A percentile compares a stretch with the other conserved stretches of the same genome.
Evolutionary conservation across 23 tunicate species (phyloP).

Genomic region (Halocynthia aurantium): DNA sequence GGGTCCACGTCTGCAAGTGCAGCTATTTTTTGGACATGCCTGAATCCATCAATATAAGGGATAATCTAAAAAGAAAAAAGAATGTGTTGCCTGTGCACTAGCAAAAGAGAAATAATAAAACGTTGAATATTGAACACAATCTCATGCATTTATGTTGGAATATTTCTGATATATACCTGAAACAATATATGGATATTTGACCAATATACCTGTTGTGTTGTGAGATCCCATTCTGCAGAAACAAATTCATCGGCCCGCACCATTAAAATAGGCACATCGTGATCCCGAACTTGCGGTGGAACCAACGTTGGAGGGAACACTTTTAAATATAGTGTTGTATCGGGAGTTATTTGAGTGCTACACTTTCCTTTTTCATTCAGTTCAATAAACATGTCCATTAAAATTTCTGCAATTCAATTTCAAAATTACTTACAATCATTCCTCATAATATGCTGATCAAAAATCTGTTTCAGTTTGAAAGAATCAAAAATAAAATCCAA

Average conservation of each 20-base stretch:
- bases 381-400: constrained; percentile 43
- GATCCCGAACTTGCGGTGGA: constrained; percentile 66
- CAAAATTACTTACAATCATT: background rate
- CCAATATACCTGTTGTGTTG: constrained; percentile 59
- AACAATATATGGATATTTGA: background rate
- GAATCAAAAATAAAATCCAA: no score
- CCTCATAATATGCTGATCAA: no score
- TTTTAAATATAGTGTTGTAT: constrained; percentile 76
- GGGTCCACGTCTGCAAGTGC: constrained; percentile 76
- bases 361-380: constrained; percentile 63
- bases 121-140: background rate
- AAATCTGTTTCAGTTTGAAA: no score
- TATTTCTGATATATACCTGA: background rate
- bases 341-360: constrained; percentile 34
- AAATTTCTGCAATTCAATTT: constrained; percentile 33
- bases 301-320: constrained; percentile 63
- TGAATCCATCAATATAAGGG: constrained; percentile 86
- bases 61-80: constrained; percentile 36
- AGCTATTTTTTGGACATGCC: constrained; percentile 88
- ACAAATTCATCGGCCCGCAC: constrained; percentile 35
- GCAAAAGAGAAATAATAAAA: background rate
- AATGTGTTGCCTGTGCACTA: background rate
- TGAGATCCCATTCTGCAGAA: constrained; percentile 60
- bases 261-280: constrained; percentile 75
- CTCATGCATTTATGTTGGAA: background rate